Base-by-base conservation (phyloP, 2,113 vertebrate species). In the Dascyllus trimaculatus region DNA sequence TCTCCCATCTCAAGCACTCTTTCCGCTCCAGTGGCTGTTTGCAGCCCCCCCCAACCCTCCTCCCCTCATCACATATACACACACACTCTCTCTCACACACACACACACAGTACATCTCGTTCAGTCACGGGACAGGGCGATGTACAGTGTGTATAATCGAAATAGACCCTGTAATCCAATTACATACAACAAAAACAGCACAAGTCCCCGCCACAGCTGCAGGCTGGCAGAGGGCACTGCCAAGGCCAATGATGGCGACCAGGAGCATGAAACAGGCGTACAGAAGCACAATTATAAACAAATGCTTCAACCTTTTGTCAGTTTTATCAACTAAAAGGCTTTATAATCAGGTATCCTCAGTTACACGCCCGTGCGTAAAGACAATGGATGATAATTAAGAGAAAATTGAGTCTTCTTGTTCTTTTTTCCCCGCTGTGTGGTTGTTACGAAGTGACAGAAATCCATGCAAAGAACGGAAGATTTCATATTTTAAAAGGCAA, bases 1-100 rank as follows among this genome's bases (percentile, higher is more conserved):
- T 90, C 80, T 88, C 88, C 86, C 88, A 89, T 92, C 92, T 94
- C 86, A 89, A 89, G 88, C 89, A 89, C 91, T 92, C 91, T 95
- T 94, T 93, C 89, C 94, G 92, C 91, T 93, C 90, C 89, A 92
- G 77, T 93, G 91, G 87, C 83, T 86, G 85, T 80, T 85, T 85
- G 85, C 85, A 89, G 64, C 85, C 91, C 60, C 38, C 38, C 86
- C 82, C 75, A 26, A 71, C 83, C 84, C 91, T 82, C 80, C 85
- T 81, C 85, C 88, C 54, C 57, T 61, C 59, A 14, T n/a, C 70
- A 7, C 72, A 54, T 56, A 69, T 48, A 56, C 65, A 57, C 59
- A 49, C 63, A n/a, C 65, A 67, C 75, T 40, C 81, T 40, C 25
- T 21, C 81, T 71, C 68, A 64, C 63, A 53, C 69, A 57, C 51